Evolutionary conservation across 2,113 vertebrate genomes (phyloP), one percentile per base, ranked within the genome.

Genomic region (Lontra canadensis): DNA sequence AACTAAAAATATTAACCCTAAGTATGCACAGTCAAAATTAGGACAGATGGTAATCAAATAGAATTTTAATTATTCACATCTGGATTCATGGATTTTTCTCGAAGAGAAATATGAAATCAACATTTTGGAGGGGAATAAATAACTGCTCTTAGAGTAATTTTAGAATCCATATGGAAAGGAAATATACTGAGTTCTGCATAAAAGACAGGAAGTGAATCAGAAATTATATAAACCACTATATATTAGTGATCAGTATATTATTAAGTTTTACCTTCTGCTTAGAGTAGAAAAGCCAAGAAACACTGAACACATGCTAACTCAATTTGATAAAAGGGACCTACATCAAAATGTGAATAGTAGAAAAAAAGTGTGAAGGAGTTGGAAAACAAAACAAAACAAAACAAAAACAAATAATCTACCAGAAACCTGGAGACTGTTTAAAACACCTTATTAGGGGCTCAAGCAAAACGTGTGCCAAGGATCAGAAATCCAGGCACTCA

Each of bases 151-250:
- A 93, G 76, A 94, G 65, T 90, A 97, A 95, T 89, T 86, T 95
- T 97, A 95, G 97, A 97, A 83, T 86, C 71, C 93, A 97, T 82
- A 88, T 96, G 93, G 96, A 94, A 97, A 95, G 91, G 74, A 97
- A 95, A 94, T 92, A 63, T 47, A 88, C 39, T 69, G 83, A 90
- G 44, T 83, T 81, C 55, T 91, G 26, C 86, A 95, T 93, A 83
- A 96, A 91, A 97, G 78, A 90, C 88, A 97, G 91, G 91, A 96
- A 97, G 82, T 88, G 55, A 96, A 96, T 97, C 95, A 95, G 85
- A 90, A 97, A 96, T 96, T 93, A 69, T 73, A 96, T 55, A 94
- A 97, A 95, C 39, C 52, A 93, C 91, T 73, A 74, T 88, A 82
- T 96, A 95, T 94, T 95, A 97, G 93, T 88, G 85, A 97, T 97